Evolutionary conservation across 30 jellyfish, hydroid and myxozoan genomes (phyloP).

Genomic region (Mastigias papua): DNA sequence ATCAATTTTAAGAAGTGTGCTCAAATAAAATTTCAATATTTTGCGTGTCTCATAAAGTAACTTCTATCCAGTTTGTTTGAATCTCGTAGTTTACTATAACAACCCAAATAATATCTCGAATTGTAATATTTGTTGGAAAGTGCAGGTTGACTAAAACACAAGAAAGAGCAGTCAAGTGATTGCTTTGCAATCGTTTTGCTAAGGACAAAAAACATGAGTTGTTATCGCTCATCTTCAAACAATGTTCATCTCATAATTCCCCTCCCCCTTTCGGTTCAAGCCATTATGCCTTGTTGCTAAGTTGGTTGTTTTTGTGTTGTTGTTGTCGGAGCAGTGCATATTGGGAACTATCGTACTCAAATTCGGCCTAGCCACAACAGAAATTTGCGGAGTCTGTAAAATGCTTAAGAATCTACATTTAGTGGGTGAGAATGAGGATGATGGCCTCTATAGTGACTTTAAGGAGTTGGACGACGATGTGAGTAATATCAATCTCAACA

Average conservation of each 20-base stretch:
- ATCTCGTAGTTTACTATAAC: no score
- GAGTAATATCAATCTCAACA: not conserved
- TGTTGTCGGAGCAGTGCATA: conserved; percentile 33
- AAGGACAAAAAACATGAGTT: no score
- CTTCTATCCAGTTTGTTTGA: no score
- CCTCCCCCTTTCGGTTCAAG: not conserved
- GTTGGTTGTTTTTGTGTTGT: conserved; percentile 51
- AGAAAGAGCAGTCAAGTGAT: no score
- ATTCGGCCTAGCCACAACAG: conserved; percentile 62
- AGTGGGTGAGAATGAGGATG: conserved; percentile 88
- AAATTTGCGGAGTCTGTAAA: not conserved
- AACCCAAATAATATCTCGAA: no score
- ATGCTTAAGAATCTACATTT: conserved; percentile 84
- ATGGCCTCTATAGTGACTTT: conserved; percentile 77
- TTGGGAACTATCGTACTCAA: conserved; percentile 28
- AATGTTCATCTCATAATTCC: not conserved
- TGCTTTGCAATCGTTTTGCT: no score
- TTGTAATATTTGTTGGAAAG: no score
- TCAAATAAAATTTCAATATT: no score
- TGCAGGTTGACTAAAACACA: no score
- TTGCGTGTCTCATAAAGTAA: no score
- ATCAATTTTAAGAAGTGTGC: no score
- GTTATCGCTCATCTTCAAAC: not conserved
- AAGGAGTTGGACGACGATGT: conserved; percentile 87
- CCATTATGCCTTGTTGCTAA: not conserved